phyloP scores from a whole-genome alignment of 2,797 vertebrate species.

The Sus cebifrons region DNA sequence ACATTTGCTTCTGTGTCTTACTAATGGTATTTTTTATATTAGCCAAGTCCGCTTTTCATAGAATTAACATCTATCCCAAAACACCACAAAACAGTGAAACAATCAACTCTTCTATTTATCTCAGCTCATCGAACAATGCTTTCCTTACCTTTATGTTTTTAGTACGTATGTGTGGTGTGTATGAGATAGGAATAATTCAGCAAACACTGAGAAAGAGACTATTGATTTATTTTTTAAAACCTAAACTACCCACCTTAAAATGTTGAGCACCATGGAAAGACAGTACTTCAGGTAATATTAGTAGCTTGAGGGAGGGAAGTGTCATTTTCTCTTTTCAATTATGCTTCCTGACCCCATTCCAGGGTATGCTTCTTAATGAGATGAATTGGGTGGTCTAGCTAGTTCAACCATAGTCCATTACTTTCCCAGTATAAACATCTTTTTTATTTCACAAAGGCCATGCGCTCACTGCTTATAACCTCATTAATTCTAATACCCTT shows the following conservation, averaged over 20 bases:
- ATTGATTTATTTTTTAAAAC: slow-evolving; percentile 20
- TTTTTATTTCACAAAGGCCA: slow-evolving; percentile 64
- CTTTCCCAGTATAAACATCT: slow-evolving; percentile 13
- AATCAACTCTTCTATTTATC: slow-evolving; percentile 59
- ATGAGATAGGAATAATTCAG: neutral
- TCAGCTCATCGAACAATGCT: neutral
- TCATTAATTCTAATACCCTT: slow-evolving; percentile 43
- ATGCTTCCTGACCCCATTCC: neutral
- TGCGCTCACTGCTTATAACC: slow-evolving; percentile 20
- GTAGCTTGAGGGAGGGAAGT: neutral
- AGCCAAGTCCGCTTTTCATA: slow-evolving; percentile 82
- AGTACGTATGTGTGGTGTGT: neutral
- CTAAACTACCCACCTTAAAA: neutral
- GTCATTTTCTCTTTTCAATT: neutral
- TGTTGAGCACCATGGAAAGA: neutral
- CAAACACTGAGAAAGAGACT: slow-evolving; percentile 56
- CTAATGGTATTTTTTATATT: slow-evolving; percentile 78
- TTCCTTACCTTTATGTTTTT: neutral
- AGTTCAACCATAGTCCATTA: slow-evolving; percentile 48
- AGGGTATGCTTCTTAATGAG: slow-evolving; percentile 29
- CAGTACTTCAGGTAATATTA: neutral
- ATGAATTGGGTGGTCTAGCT: slow-evolving; percentile 8
- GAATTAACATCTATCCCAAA: slow-evolving; percentile 72
- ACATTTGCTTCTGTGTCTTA: slow-evolving; percentile 80
- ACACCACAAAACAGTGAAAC: slow-evolving; percentile 66